These are phyloP conservation scores for Ischnura elegans DNA, from an alignment of 2,888 invertebrate genomes.

Conservation along the genomic window DNA sequence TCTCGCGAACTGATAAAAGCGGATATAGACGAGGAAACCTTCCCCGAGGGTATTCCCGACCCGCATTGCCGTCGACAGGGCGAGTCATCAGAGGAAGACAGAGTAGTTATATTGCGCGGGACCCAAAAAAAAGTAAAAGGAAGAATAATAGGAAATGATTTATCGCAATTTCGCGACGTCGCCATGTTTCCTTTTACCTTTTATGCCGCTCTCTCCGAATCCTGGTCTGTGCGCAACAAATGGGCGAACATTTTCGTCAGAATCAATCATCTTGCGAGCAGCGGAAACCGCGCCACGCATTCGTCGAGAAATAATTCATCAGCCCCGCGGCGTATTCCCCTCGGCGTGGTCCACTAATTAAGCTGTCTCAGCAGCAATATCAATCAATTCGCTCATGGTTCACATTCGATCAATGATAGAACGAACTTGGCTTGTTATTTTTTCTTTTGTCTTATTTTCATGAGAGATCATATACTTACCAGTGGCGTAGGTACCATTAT, in stretches of 20 bases:
- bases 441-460: no score
- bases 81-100: not conserved
- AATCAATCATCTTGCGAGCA: not conserved
- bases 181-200: no score
- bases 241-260: not conserved
- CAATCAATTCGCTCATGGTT: not conserved
- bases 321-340: not conserved
- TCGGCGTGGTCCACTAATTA: not conserved
- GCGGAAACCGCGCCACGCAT: not conserved
- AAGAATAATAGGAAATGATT: not conserved
- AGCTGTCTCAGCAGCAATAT: not conserved
- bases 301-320: not conserved
- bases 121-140: not conserved
- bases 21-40: not conserved
- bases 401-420: not conserved
- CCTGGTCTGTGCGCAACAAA: not conserved
- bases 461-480: no score
- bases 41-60: not conserved
- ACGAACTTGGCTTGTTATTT: not conserved
- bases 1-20: not conserved
- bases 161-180: not conserved
- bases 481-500: no score
- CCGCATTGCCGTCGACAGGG: not conserved
- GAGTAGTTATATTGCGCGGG: no score
- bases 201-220: not conserved